Base-by-base conservation (phyloP, 1,140 invertebrate genomes). In the Rhyacophila brunnea region DNA sequence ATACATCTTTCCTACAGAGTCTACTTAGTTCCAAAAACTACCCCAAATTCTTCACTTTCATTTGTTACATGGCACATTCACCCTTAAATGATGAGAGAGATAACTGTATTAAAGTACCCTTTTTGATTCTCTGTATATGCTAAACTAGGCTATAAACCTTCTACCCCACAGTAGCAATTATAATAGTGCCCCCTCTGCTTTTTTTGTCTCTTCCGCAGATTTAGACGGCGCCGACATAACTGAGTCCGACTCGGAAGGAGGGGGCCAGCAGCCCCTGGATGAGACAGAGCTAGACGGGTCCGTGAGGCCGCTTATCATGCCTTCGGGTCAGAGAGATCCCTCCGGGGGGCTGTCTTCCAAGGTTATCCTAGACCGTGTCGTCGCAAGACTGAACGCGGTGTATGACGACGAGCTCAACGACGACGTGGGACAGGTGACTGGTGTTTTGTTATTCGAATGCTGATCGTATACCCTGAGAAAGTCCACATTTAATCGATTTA, bases 381-480 rank as follows among this genome's bases (percentile, higher is more conserved):
- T 46, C 0, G 47, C 42, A 18, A 35, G 46, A 11, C 32, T 65
- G 32, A 48, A 53, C 13, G 54, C 14, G n/a, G 35, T 56, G 1
- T 65, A 65, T 43, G 47, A 34, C 6, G 43, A 62, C 23, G 64
- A 65, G 50, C n/a, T 48, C 7, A 56, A 23, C 23, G 64, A 65
- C 45, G 55, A 65, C 48, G 52, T 65, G 7, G 60, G 60, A 20
- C 64, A 65, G 57, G 64, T 65, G n/a, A n/a, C n/a, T n/a, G n/a
- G n/a, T n/a, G n/a, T 19, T n/a, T 35, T 35, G 34, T 35, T 6
- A 35, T n/a, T 35, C 6, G 6, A n/a, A n/a, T n/a, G n/a, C n/a
- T n/a, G n/a, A n/a, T n/a, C n/a, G n/a, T n/a, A n/a, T n/a, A n/a
- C n/a, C n/a, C n/a, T n/a, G n/a, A n/a, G n/a, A n/a, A n/a, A n/a